These are phyloP conservation scores for Mimas tiliae DNA, from an alignment of 2,888 invertebrate genomes.

Conservation along the genomic window DNA sequence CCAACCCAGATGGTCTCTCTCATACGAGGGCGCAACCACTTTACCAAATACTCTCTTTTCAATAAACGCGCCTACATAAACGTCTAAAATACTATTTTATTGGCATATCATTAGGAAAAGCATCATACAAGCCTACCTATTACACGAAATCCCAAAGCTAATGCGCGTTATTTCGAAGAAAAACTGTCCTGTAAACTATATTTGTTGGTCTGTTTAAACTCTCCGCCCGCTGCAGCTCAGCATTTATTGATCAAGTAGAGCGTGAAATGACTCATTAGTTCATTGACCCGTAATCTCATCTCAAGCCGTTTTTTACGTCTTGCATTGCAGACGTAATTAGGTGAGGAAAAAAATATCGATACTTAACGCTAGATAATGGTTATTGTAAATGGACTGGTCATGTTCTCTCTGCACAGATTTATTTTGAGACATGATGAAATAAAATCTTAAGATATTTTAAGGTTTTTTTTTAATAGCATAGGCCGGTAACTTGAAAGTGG, in stretches of 20 bases:
- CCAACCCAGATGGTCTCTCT: too few species aligned
- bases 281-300: slow-evolving; percentile 63
- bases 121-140: too few species aligned
- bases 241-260: slow-evolving; percentile 60
- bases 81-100: too few species aligned
- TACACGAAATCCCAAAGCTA: neutral
- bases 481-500: too few species aligned
- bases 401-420: neutral
- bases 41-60: too few species aligned
- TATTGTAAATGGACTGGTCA: slow-evolving; percentile 1
- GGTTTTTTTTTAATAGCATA: too few species aligned
- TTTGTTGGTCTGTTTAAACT: slow-evolving; percentile 5
- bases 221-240: slow-evolving; percentile 13
- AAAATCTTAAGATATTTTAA: neutral
- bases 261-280: slow-evolving; percentile 70
- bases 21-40: too few species aligned
- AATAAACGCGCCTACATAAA: too few species aligned
- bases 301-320: slow-evolving; percentile 38
- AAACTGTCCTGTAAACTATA: slow-evolving; percentile 13
- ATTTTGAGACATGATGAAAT: neutral
- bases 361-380: neutral
- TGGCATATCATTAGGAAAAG: too few species aligned
- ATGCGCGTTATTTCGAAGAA: neutral
- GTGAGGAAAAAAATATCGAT: slow-evolving; percentile 16
- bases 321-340: slow-evolving; percentile 19